Conservation (phyloP, 2,888 invertebrate species). For the Microchrysa polita region DNA sequence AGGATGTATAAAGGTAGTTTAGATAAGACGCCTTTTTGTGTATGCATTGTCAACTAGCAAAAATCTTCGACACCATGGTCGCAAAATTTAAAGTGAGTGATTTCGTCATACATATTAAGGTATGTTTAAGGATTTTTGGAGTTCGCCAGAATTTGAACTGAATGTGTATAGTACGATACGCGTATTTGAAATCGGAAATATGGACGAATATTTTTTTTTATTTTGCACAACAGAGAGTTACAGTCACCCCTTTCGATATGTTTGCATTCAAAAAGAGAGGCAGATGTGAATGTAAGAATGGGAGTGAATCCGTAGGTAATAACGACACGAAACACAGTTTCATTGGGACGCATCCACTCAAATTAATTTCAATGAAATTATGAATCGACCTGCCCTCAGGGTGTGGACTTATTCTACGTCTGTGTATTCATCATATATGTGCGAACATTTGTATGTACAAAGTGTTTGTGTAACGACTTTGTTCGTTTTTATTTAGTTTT, state of each 20-base stretch:
- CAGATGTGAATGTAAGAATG: slow-evolving; percentile 20
- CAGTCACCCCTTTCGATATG: slow-evolving; percentile 10
- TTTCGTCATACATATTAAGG: too few relatives aligned
- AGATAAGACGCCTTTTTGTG: slow-evolving; percentile 10
- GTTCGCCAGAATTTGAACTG: too few relatives aligned
- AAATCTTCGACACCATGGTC: too few relatives aligned
- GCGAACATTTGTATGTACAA: background rate
- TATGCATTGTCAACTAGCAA: background rate
- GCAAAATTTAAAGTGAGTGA: slow-evolving; percentile 23
- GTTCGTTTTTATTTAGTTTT: too few relatives aligned
- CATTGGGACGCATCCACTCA: slow-evolving; percentile 39
- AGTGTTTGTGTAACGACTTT: background rate
- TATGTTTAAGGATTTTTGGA: too few relatives aligned
- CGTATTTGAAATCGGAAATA: background rate
- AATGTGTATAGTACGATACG: too few relatives aligned
- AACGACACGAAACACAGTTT: slow-evolving; percentile 31
- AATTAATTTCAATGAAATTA: slow-evolving; percentile 42
- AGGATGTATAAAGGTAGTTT: slow-evolving; percentile 38
- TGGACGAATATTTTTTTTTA: slow-evolving; percentile 10
- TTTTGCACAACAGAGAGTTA: too few relatives aligned
- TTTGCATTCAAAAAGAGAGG: background rate
- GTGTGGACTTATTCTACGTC: too few relatives aligned
- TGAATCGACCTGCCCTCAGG: slow-evolving; percentile 39
- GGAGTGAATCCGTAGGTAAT: slow-evolving; percentile 14
- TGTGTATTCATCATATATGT: too few relatives aligned